Evolutionary conservation across 2,888 invertebrate species (phyloP).

Genomic region (Hofmannophila pseudospretella): DNA sequence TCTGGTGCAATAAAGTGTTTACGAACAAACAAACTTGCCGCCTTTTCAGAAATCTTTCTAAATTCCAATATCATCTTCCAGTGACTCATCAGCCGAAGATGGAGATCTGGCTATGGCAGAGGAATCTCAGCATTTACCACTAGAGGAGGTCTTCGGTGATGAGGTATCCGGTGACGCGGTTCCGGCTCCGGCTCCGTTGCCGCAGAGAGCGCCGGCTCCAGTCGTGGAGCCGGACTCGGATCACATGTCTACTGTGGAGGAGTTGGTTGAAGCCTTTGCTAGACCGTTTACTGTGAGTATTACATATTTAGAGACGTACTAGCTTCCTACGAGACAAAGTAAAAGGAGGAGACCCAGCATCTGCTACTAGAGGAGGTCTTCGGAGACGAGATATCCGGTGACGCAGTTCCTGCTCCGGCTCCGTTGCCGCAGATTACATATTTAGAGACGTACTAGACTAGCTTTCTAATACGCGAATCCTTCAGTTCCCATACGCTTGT

Average conservation of each 20-base stretch:
- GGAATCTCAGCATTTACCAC: constrained; percentile 51
- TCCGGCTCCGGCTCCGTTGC: constrained; percentile 62
- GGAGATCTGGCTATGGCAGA: constrained; percentile 39
- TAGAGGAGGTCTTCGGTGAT: constrained; percentile 66
- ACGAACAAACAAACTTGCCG: too few relatives aligned
- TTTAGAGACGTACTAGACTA: too few relatives aligned
- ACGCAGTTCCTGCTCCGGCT: constrained; percentile 62
- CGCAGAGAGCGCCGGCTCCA: constrained; percentile 55
- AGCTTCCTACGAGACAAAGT: too few relatives aligned
- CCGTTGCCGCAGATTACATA: constrained; percentile 54
- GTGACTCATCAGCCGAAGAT: constrained; percentile 62
- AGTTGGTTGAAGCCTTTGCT: constrained; percentile 63
- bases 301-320: constrained; percentile 1
- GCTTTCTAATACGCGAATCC: too few relatives aligned
- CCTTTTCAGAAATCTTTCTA: too few relatives aligned
- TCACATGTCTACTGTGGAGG: constrained; percentile 59
- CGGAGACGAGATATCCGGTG: constrained; percentile 63
- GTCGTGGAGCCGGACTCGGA: constrained; percentile 51
- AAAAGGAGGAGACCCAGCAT: constrained; percentile 55
- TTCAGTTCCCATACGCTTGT: too few relatives aligned
- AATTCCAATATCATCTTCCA: constrained; percentile 27
- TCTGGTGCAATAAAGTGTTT: too few relatives aligned
- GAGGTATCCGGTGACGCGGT: constrained; percentile 61
- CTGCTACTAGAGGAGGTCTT: constrained; percentile 62
- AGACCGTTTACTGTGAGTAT: constrained; percentile 65